Base-by-base conservation (phyloP, 2,888 invertebrate species). In the Nymphalis polychloros region DNA sequence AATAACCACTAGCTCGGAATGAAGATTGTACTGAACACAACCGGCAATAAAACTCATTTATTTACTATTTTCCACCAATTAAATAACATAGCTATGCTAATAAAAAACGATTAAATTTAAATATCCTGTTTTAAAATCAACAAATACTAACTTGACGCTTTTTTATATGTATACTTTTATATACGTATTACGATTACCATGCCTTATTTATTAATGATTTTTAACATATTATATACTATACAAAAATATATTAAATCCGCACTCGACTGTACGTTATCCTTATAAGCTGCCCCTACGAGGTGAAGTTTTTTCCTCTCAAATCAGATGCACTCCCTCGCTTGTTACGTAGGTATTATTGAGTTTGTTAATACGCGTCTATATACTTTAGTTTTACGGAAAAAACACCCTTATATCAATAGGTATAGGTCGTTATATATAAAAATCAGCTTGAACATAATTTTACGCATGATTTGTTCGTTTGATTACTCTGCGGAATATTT, bases 241-340 rank as follows among this genome's bases (percentile, higher is more conserved):
- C 19, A 48, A 59, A 41, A 62, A 65, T 53, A 20, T 49, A 41
- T n/a, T n/a, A 49, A 47, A 27, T 62, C 49, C 68, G 19, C 59
- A 50, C 61, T 1, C 71, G 75, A 75, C 73, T 78, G 83, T 88
- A 83, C 83, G 59, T 48, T 69, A 74, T 71, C 72, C 73, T 75
- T 76, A 73, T 74, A 75, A 78, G 77, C 74, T 73, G 76, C 64
- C 81, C 85, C 85, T 82, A 78, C 77, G 73, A 77, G 77, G 78
- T 78, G 80, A 77, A 78, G 79, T 78, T 84, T 85, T 84, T 89
- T 88, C 83, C 79, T 79, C 79, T 81, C 76, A 84, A 88, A 87
- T 86, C 86, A 81, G 80, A 80, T 81, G 81, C 84, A 79, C 86
- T 79, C 86, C 87, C 88, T 87, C 57, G 57, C 57, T 87, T 87